Evolutionary conservation across 64 coral and sea anemone genomes (phyloP), one percentile per base, ranked within the genome.

Genomic region (Pocillopora verrucosa): DNA sequence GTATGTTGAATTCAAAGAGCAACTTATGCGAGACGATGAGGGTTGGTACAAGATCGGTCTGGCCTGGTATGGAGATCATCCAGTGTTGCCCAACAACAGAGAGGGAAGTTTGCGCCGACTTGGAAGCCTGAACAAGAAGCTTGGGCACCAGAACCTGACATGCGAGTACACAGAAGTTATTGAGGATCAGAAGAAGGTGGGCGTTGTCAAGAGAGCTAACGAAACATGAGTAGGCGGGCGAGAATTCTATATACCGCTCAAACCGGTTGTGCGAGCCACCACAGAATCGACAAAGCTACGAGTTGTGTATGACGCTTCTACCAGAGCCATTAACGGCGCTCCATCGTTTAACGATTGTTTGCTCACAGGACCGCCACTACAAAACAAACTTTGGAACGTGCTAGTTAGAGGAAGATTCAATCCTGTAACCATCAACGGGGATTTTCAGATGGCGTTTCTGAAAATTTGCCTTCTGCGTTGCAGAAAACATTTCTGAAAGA

Each of bases 1-100:
- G 24, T 62, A 87, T n/a, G 16, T 56, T 35, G 85, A 87, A 20
- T 87, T 86, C n/a, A 3, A n/a, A 56, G 65, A 86, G 37, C 83
- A 86, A 17, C 35, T 89, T 20, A 22, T 36, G 1, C 25, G 67
- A 22, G 11, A 56, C 5, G 22, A 57, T 4, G 59, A 88, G 14
- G 87, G 75, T 7, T 89, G 76, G 75, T 89, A 89, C 68, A 76
- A 89, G 56, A 89, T 76, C 13, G 60, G 59, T 9, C 37, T 89
- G 4, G 76, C 73, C 5, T 89, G 61, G 88, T 72, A 80, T 16
- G 68, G 59, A 36, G 58, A 61, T 13, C 77, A 89, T 80, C 20
- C 51, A 5, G 76, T 60, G 10, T 78, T 89, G 14, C 88, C 76
- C 5, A 80, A 36, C 45, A 78, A 89, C 34, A 58, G 78, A 45